Percentiles rank a stretch among this genome's conserved stretches.
Evolutionary conservation across 2,888 invertebrate species (phyloP).

Genomic region (Hipparchia semele): DNA sequence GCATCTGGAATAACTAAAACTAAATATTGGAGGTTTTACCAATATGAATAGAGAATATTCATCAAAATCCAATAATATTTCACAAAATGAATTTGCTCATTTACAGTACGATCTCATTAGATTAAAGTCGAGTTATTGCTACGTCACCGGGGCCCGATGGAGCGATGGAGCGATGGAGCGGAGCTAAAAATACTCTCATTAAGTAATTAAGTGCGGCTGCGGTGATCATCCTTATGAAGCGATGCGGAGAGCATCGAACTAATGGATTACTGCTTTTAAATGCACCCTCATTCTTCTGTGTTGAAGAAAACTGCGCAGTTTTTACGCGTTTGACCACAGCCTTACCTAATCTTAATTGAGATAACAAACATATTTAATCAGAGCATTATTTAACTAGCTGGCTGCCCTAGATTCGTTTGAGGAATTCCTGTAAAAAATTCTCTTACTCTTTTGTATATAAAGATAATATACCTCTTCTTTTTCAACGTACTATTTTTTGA

Average conservation of each 20-base stretch:
- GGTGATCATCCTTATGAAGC: conserved; percentile 33
- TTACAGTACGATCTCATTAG: conserved; percentile 2
- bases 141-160: conserved; percentile 4
- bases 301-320: conserved; percentile 27
- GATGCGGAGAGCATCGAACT: conserved; percentile 38
- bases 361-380: no score
- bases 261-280: conserved; percentile 36
- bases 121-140: conserved; percentile 8
- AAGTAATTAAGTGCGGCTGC: conserved; percentile 40
- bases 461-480: no score
- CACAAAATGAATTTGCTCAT: not conserved
- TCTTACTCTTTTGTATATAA: no score
- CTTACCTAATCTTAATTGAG: not conserved
- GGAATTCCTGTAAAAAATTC: not conserved
- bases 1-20: no score
- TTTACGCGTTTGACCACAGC: conserved; percentile 5
- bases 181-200: conserved; percentile 36
- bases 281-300: conserved; percentile 29
- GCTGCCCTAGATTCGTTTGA: no score
- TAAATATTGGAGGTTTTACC: no score
- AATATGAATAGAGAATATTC: not conserved
- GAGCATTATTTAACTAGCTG: not conserved
- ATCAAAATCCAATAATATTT: not conserved
- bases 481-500: no score
- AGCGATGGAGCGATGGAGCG: conserved; percentile 15